These are phyloP conservation scores for Leucophenga montana DNA, from an alignment of 2,888 invertebrate species.

Conservation along the genomic window DNA sequence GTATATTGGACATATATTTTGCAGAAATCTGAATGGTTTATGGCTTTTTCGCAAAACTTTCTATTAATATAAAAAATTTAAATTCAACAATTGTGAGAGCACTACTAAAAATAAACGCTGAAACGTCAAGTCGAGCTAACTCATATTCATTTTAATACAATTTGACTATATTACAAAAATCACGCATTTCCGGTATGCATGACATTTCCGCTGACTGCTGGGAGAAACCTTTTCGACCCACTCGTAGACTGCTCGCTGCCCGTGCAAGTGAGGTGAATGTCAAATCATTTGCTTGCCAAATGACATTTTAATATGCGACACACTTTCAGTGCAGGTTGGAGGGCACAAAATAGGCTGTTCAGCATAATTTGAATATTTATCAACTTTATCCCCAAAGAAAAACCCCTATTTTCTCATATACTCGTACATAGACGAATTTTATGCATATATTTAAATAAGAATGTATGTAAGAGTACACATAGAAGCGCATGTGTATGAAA, in stretches of 20 bases:
- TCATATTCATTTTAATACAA: conserved; percentile 37
- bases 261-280: conserved; percentile 43
- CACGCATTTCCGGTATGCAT: conserved; percentile 70
- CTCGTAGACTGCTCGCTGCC: background rate
- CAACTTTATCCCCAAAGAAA: background rate
- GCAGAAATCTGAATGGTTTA: too few species aligned
- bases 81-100: background rate
- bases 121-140: background rate
- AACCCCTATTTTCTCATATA: background rate
- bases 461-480: background rate
- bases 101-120: background rate
- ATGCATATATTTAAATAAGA: conserved; percentile 6
- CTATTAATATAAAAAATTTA: conserved; percentile 5
- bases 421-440: background rate
- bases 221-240: background rate
- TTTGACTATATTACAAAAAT: conserved; percentile 54
- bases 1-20: too few species aligned
- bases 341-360: background rate
- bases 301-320: conserved; percentile 70
- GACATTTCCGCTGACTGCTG: conserved; percentile 53
- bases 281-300: conserved; percentile 64
- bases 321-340: conserved; percentile 37
- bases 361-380: conserved; percentile 32
- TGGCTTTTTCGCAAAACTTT: background rate
- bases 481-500: background rate